Conservation (phyloP, 2,888 invertebrate genomes). For the Drosophila leonis region DNA sequence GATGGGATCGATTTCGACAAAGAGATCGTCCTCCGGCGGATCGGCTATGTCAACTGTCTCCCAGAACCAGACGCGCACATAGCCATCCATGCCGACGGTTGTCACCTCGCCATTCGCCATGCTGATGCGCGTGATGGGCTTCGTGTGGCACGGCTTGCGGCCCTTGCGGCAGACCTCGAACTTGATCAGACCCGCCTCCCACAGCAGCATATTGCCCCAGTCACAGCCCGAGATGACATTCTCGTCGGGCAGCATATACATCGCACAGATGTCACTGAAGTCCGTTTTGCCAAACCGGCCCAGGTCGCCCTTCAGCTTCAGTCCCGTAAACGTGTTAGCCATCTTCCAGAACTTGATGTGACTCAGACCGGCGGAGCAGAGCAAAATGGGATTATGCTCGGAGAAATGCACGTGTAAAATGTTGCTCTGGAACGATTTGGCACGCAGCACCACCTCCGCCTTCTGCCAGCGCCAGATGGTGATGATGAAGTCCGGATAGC, state of each 20-base stretch:
- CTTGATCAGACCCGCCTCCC: conserved; percentile 96
- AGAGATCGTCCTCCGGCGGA: conserved; percentile 91
- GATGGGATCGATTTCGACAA: conserved; percentile 94
- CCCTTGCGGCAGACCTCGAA: conserved; percentile 91
- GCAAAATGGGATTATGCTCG: conserved; percentile 91
- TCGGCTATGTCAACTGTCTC: conserved; percentile 95
- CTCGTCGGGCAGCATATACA: conserved; percentile 94
- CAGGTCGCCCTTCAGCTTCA: conserved; percentile 94
- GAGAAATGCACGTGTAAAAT: conserved; percentile 93
- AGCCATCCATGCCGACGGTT: conserved; percentile 90
- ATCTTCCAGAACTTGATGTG: conserved; percentile 98
- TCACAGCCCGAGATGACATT: conserved; percentile 94
- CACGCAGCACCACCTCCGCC: conserved; percentile 91
- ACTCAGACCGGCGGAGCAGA: conserved; percentile 91
- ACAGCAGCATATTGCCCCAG: conserved; percentile 96
- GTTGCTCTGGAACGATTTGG: conserved; percentile 93
- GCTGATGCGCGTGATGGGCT: conserved; percentile 87
- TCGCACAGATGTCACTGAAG: conserved; percentile 94
- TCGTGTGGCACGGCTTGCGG: conserved; percentile 91
- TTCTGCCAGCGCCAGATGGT: conserved; percentile 96
- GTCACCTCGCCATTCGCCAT: conserved; percentile 84
- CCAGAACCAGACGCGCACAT: conserved; percentile 94
- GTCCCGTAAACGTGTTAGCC: conserved; percentile 94
- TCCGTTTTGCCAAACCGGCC: conserved; percentile 97
- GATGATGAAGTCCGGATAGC: conserved; percentile 93